Evolutionary conservation across 2,888 invertebrate species (phyloP).

Genomic region (Sussaba pulchella): DNA sequence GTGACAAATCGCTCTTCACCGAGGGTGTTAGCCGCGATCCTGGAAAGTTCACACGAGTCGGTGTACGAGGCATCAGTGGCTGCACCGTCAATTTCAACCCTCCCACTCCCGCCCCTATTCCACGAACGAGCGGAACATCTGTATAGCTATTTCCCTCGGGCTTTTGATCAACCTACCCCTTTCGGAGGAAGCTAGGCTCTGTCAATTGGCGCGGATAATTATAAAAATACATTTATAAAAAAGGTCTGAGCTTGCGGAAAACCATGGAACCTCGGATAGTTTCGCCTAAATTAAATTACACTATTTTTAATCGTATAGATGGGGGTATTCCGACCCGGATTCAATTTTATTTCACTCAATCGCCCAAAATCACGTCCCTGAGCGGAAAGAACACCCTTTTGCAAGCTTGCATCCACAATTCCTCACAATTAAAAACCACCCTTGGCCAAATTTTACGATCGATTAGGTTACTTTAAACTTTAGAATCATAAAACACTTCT

Average conservation of each 20-base stretch:
- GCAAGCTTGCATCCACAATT: too few relatives aligned
- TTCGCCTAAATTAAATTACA: neutral
- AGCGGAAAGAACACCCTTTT: too few relatives aligned
- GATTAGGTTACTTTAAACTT: too few relatives aligned
- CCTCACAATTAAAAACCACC: too few relatives aligned
- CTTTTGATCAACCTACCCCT: slow-evolving; percentile 34
- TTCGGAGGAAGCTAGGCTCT: slow-evolving; percentile 5
- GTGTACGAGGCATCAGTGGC: slow-evolving; percentile 12
- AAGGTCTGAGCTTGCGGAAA: neutral
- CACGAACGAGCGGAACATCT: slow-evolving; percentile 12
- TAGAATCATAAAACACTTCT: neutral
- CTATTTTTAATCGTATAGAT: neutral
- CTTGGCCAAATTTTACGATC: too few relatives aligned
- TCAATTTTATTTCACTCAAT: too few relatives aligned
- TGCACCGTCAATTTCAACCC: slow-evolving; percentile 38
- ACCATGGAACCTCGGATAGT: neutral
- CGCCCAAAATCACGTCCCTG: too few relatives aligned
- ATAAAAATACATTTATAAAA: slow-evolving; percentile 35
- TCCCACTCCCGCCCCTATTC: neutral
- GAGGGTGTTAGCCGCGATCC: slow-evolving; percentile 35
- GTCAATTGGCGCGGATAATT: slow-evolving; percentile 10
- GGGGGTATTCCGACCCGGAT: too few relatives aligned
- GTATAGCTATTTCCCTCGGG: slow-evolving; percentile 12
- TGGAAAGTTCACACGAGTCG: slow-evolving; percentile 36
- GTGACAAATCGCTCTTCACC: slow-evolving; percentile 58